These are phyloP conservation scores for Pelagia noctiluca DNA, from an alignment of 30 jellyfish, hydroid and myxozoan genomes.

Conservation along the genomic window DNA sequence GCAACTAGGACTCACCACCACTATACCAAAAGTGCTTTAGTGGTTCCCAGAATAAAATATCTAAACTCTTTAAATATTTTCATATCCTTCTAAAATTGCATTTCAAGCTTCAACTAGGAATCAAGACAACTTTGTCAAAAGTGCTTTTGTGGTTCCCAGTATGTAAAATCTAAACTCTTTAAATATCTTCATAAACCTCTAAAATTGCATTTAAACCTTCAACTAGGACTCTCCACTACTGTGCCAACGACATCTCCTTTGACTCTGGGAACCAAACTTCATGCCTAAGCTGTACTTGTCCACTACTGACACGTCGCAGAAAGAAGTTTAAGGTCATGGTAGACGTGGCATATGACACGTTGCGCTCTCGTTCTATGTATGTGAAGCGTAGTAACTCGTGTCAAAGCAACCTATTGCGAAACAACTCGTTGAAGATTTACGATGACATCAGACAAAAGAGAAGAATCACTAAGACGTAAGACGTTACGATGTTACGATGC, in stretches of 20 bases:
- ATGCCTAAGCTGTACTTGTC: slow-evolving; percentile 59
- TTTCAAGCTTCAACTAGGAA: no score
- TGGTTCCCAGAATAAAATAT: no score
- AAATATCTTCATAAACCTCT: no score
- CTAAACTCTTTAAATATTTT: no score
- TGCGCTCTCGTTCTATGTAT: not conserved
- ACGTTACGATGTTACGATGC: not conserved
- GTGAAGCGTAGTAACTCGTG: slow-evolving; percentile 30
- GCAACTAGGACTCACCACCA: no score
- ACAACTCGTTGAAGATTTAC: slow-evolving; percentile 46
- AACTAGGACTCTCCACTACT: not conserved
- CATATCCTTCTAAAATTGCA: no score
- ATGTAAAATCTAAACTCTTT: no score
- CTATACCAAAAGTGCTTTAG: no score
- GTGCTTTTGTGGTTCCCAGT: no score
- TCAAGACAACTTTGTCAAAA: no score
- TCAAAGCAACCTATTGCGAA: slow-evolving; percentile 36
- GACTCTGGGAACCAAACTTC: slow-evolving; percentile 55
- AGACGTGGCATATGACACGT: slow-evolving; percentile 42
- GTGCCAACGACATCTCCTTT: slow-evolving; percentile 27
- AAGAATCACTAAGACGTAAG: slow-evolving; percentile 20
- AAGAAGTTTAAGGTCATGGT: slow-evolving; percentile 63
- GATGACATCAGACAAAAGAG: slow-evolving; percentile 36
- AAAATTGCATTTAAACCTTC: not conserved
- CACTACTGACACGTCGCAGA: slow-evolving; percentile 50